These are phyloP conservation scores for Venustoraphidia nigricollis DNA, from an alignment of 2,888 invertebrate species.

Conservation along the genomic window DNA sequence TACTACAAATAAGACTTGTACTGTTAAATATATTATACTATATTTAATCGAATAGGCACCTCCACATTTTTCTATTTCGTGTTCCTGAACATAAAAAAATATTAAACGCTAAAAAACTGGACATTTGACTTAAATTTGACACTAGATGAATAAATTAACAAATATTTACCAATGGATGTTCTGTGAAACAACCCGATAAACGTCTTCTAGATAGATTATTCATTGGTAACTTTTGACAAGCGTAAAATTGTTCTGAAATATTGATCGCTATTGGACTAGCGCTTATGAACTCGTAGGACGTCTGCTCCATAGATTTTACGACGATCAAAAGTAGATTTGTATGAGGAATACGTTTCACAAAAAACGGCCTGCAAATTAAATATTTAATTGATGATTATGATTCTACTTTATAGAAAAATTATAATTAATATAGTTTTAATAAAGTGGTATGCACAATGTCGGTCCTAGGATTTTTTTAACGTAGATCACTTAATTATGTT, in stretches of 20 bases:
- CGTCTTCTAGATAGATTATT: conserved; percentile 50
- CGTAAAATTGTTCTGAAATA: too few relatives aligned
- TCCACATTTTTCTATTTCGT: conserved; percentile 31
- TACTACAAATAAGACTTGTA: too few relatives aligned
- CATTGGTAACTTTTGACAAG: conserved; percentile 58
- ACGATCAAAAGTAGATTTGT: conserved; percentile 68
- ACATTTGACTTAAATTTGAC: conserved; percentile 2
- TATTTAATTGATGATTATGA: too few relatives aligned
- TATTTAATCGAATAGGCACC: conserved; percentile 8
- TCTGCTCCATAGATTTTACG: conserved; percentile 38
- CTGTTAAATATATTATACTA: too few relatives aligned
- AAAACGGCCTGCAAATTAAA: conserved; percentile 36
- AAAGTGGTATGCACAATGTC: neutral
- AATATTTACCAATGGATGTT: conserved; percentile 46
- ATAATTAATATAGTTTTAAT: conserved; percentile 1
- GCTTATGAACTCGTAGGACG: conserved; percentile 30
- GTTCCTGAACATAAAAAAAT: conserved; percentile 23
- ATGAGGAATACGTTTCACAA: conserved; percentile 54
- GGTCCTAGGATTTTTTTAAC: too few relatives aligned
- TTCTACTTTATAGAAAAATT: neutral
- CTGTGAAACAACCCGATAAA: conserved; percentile 61
- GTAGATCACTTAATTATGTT: too few relatives aligned
- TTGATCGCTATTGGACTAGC: conserved; percentile 29
- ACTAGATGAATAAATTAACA: conserved; percentile 1
- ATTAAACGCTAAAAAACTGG: conserved; percentile 5